phyloP scores from a whole-genome alignment of 2,888 invertebrate genomes.

The Apamea crenata region DNA sequence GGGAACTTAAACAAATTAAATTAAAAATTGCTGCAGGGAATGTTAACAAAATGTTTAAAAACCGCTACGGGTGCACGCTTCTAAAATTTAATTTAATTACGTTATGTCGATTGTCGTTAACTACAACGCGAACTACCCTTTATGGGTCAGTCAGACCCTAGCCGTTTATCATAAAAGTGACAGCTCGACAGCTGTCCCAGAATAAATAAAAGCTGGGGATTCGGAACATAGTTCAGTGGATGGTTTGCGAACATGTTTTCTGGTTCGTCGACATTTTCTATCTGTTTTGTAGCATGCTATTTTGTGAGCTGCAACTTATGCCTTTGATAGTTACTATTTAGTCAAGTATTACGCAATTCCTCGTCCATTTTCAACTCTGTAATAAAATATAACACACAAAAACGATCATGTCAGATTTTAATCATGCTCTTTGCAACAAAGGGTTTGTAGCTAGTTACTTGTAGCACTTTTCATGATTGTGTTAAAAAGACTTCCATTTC shows the following conservation, averaged over 20 bases:
- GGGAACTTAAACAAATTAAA: constrained; percentile 47
- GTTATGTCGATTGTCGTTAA: constrained; percentile 30
- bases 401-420: neutral
- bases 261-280: constrained; percentile 40
- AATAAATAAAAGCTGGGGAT: constrained; percentile 56
- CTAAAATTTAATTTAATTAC: constrained; percentile 34
- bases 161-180: constrained; percentile 42
- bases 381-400: neutral
- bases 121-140: constrained; percentile 23
- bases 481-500: neutral
- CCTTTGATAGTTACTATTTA: constrained; percentile 1
- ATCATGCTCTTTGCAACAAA: neutral
- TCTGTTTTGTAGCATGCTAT: constrained; percentile 26
- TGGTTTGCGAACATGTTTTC: constrained; percentile 45
- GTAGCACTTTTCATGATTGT: constrained; percentile 5
- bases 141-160: constrained; percentile 19
- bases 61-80: constrained; percentile 17
- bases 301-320: constrained; percentile 16
- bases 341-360: neutral
- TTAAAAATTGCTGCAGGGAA: constrained; percentile 42
- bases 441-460: neutral
- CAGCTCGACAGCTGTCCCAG: constrained; percentile 40
- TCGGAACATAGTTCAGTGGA: constrained; percentile 44
- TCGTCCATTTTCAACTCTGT: neutral
- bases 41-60: constrained; percentile 48